Evolutionary conservation across 2,888 invertebrate species (phyloP).

Genomic region (Tachina grossa): DNA sequence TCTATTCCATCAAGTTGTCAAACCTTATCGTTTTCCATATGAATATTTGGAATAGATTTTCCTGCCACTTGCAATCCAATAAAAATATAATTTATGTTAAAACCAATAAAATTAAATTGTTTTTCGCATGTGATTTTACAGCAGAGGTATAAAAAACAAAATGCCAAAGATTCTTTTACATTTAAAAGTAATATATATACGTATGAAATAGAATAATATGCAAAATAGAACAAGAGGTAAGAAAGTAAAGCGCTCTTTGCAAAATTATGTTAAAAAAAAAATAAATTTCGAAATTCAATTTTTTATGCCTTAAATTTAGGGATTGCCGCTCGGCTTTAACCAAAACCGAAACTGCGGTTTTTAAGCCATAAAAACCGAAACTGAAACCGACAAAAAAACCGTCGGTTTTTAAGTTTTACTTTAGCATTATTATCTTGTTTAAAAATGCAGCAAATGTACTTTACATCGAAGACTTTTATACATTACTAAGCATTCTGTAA

Average conservation of each 20-base stretch:
- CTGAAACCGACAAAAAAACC: too few species aligned
- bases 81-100: slow-evolving; percentile 77
- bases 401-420: too few species aligned
- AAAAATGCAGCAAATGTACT: too few species aligned
- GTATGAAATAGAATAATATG: slow-evolving; percentile 30
- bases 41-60: slow-evolving; percentile 56
- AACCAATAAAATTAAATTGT: slow-evolving; percentile 82
- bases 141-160: background rate
- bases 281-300: slow-evolving; percentile 55
- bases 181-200: slow-evolving; percentile 6
- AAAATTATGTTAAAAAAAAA: slow-evolving; percentile 64
- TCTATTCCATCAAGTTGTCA: slow-evolving; percentile 71
- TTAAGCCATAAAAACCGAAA: too few species aligned
- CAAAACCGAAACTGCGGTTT: too few species aligned
- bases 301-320: slow-evolving; percentile 19
- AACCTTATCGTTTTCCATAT: slow-evolving; percentile 59
- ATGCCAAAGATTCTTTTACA: background rate
- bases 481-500: too few species aligned
- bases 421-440: too few species aligned
- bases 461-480: too few species aligned
- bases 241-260: slow-evolving; percentile 31
- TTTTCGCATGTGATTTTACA: slow-evolving; percentile 73
- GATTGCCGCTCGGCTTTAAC: too few species aligned
- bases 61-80: background rate
- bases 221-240: slow-evolving; percentile 23